Base-by-base conservation (phyloP, 2,888 invertebrate genomes). In the Danaus chrysippus region DNA sequence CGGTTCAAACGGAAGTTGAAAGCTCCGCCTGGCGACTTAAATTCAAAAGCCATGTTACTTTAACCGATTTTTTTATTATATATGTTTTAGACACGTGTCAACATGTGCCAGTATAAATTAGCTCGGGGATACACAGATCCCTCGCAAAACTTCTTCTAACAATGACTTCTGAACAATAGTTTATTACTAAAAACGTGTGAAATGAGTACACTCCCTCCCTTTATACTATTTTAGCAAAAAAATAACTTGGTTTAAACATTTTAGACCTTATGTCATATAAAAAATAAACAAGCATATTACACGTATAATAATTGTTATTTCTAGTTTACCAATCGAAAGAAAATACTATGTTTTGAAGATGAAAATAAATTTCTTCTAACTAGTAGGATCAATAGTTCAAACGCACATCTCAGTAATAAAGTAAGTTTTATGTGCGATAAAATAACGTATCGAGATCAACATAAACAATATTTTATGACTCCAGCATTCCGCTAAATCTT, bases 41-140 rank as follows among this genome's bases (percentile, higher is more conserved):
- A 89, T 87, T 86, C 79, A 79, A 87, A 87, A 87, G 74, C 81
- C 82, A 75, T 88, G 88, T 90, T 79, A 76, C 77, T 76, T 75
- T 82, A 76, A 80, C 79, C 71, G 71, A 77, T 79, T 86, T 86
- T 85, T 85, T 82, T 76, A 81, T 81, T 83, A 77, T 81, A 83
- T 86, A 84, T 86, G 83, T 86, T 78, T 77, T 69, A 72, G 78
- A 77, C 88, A 86, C 89, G 90, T 89, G 91, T 89, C 91, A 86
- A 86, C 90, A 87, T 89, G 88, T 86, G 91, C 87, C 80, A 77
- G 83, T 87, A 79, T 83, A 90, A 91, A 90, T 91, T 91, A 90
- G 88, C 89, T 82, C 80, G 88, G 90, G 90, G 82, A 78, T 80
- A 77, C 73, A 71, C 72, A 76, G 81, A 84, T 82, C 90, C 90